phyloP scores from a whole-genome alignment of 2,113 vertebrate genomes.

The Megalops atlanticus region DNA sequence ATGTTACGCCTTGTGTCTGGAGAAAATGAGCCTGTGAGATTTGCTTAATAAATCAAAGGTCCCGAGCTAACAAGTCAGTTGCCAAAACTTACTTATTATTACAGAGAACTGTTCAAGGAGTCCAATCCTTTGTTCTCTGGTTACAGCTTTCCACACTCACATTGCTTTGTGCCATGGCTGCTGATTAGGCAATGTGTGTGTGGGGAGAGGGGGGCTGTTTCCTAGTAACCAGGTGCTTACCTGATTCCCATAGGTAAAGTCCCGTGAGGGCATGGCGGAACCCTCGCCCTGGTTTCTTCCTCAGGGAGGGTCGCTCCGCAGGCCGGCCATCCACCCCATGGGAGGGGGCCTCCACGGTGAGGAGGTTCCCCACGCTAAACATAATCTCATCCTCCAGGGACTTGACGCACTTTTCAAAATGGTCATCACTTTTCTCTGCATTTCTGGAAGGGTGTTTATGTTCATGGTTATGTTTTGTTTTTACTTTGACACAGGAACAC shows the following conservation, averaged over 20 bases:
- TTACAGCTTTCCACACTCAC: too few relatives aligned
- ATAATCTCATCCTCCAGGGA: conserved; percentile 58
- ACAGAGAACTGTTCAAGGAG: too few relatives aligned
- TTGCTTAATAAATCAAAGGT: too few relatives aligned
- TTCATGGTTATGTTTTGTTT: too few relatives aligned
- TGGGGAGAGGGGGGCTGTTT: too few relatives aligned
- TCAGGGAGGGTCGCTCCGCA: conserved; percentile 21
- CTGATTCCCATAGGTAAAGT: conserved; percentile 48
- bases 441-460: conserved; percentile 30
- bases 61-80: too few relatives aligned
- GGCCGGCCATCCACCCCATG: neutral
- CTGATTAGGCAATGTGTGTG: neutral
- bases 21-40: too few relatives aligned
- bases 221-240: conserved; percentile 22
- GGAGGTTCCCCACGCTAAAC: conserved; percentile 48
- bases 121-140: too few relatives aligned
- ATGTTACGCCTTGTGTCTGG: too few relatives aligned
- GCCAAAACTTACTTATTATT: too few relatives aligned
- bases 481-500: too few relatives aligned
- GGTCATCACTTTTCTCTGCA: conserved; percentile 43
- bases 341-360: conserved; percentile 30
- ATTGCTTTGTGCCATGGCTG: neutral
- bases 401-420: conserved; percentile 49
- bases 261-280: conserved; percentile 46
- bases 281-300: conserved; percentile 43